Conservation (phyloP, 2,888 invertebrate genomes). For the Dascillus cervinus region DNA sequence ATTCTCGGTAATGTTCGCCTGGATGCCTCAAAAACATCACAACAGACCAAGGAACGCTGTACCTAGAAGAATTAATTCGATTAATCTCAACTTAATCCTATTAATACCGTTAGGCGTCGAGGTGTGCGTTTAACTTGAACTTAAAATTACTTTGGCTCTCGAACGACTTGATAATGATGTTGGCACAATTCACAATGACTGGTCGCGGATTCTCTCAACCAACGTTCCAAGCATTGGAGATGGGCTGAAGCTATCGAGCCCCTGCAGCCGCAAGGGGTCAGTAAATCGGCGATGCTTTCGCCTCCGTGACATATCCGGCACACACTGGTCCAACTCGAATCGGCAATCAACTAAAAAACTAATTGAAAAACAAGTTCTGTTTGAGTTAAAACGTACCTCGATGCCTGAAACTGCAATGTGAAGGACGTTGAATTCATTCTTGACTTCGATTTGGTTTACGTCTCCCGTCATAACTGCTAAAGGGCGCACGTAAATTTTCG, state of each 20-base stretch:
- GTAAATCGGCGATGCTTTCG: conserved; percentile 39
- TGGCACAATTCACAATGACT: conserved; percentile 52
- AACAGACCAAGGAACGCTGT: conserved; percentile 34
- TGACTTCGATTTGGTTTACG: conserved; percentile 32
- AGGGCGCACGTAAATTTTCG: conserved; percentile 28
- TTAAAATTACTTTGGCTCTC: conserved; percentile 38
- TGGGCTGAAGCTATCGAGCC: conserved; percentile 51
- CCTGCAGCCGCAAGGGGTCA: conserved; percentile 48
- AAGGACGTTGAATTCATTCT: conserved; percentile 27
- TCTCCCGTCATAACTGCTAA: conserved; percentile 30
- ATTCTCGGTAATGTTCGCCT: conserved; percentile 39
- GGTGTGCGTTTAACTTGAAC: not conserved
- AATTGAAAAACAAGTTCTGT: conserved; percentile 1
- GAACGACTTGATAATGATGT: conserved; percentile 44
- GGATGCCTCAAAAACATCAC: conserved; percentile 41
- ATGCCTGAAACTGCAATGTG: conserved; percentile 28
- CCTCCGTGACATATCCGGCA: conserved; percentile 42
- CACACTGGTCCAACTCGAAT: conserved; percentile 26
- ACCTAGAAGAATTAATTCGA: conserved; percentile 21
- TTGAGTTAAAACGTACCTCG: conserved; percentile 10
- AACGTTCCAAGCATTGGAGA: conserved; percentile 49
- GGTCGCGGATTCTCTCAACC: conserved; percentile 48
- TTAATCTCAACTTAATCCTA: no score
- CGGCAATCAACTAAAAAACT: conserved; percentile 11
- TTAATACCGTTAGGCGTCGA: no score